Percentiles rank a stretch among this genome's conserved stretches.
Evolutionary conservation across 2,888 invertebrate species (phyloP).

Genomic region (Monopis laevigella): DNA sequence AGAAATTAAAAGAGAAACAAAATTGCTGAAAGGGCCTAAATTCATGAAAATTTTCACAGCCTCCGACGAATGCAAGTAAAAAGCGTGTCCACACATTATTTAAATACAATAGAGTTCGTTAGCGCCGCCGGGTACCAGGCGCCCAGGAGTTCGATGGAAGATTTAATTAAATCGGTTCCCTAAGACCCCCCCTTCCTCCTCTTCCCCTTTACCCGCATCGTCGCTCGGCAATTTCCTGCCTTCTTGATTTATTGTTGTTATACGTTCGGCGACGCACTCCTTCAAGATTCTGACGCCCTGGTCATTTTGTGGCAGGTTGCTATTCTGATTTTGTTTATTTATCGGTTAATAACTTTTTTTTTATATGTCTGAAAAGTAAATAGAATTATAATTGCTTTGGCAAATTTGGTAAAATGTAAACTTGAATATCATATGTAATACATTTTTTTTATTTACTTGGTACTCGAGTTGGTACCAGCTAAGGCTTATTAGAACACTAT

Average conservation of each 20-base stretch:
- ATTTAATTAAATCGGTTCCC: constrained; percentile 68
- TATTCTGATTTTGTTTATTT: background rate
- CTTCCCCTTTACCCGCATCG: constrained; percentile 26
- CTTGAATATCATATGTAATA: no score
- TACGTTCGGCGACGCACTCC: constrained; percentile 33
- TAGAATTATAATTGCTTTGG: no score
- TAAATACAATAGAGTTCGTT: constrained; percentile 66
- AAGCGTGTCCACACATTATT: constrained; percentile 45
- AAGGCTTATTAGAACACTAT: no score
- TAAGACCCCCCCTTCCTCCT: constrained; percentile 16
- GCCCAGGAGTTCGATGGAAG: constrained; percentile 69
- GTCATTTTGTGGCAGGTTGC: no score
- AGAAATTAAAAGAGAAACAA: no score
- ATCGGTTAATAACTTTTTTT: no score
- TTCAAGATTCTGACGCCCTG: constrained; percentile 21
- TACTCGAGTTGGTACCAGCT: no score
- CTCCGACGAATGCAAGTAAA: constrained; percentile 7
- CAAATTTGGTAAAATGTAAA: no score
- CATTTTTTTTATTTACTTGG: no score
- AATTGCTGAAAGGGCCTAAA: no score
- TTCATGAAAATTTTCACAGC: no score
- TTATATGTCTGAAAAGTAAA: no score
- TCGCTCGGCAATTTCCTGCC: constrained; percentile 58
- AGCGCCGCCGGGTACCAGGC: constrained; percentile 41
- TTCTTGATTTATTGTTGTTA: constrained; percentile 65